Percentiles rank a stretch among this genome's conserved stretches.
phyloP scores from a whole-genome alignment of 2,888 invertebrate genomes.

The Cataglyphis altisquamis region DNA sequence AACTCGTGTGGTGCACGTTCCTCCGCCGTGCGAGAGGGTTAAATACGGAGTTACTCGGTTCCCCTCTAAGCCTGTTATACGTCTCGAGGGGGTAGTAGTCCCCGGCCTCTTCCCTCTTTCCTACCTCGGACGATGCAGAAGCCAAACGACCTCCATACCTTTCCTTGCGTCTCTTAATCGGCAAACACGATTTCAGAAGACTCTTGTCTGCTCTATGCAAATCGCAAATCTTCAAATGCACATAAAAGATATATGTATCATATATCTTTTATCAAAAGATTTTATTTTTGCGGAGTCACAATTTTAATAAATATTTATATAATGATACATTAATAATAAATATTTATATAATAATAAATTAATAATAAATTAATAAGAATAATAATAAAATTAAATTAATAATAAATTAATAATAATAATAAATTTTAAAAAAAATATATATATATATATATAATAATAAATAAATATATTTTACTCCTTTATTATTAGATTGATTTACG shows the following conservation, averaged over 20 bases:
- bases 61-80: constrained; percentile 76
- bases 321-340: not conserved
- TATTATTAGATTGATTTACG: not conserved
- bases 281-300: not conserved
- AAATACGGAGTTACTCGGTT: constrained; percentile 75
- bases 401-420: no score
- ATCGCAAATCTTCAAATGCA: not conserved
- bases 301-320: not conserved
- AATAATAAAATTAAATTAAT: no score
- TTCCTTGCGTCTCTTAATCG: constrained; percentile 62
- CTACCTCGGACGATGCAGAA: constrained; percentile 67
- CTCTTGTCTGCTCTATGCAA: not conserved
- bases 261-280: not conserved
- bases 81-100: constrained; percentile 75
- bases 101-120: constrained; percentile 70
- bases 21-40: constrained; percentile 77
- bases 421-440: not conserved
- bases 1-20: constrained; percentile 79
- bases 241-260: not conserved
- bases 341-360: not conserved
- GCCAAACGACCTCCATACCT: constrained; percentile 72
- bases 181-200: constrained; percentile 61
- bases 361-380: not conserved
- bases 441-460: not conserved
- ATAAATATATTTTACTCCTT: not conserved